phyloP scores from a whole-genome alignment of 2,113 vertebrate genomes.

The Thalassarche chlororhynchos region DNA sequence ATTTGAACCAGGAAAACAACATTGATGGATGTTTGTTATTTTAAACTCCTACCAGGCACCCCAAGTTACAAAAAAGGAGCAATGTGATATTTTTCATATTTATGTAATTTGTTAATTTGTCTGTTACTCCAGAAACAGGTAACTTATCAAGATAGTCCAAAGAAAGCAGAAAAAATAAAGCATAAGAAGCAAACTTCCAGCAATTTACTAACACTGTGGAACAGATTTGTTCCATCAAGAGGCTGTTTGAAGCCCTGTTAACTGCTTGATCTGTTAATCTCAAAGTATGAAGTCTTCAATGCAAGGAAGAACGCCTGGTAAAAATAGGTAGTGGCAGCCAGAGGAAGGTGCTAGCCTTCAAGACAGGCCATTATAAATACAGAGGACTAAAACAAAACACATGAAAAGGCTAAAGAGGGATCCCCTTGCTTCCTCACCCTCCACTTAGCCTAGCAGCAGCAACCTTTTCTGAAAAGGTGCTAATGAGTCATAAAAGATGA shows the following conservation, averaged over 20 bases:
- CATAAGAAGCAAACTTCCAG: background rate
- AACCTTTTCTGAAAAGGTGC: constrained; percentile 19
- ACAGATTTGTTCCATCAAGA: constrained; percentile 44
- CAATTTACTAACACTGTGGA: constrained; percentile 34
- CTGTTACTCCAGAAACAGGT: background rate
- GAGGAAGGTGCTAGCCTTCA: constrained; percentile 8
- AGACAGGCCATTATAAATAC: constrained; percentile 41
- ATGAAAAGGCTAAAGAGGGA: constrained; percentile 1
- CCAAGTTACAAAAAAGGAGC: background rate
- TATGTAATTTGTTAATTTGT: constrained; percentile 11
- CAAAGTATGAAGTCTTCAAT: constrained; percentile 33
- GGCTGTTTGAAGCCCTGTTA: constrained; percentile 40
- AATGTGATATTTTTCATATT: background rate
- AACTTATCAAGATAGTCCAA: constrained; percentile 7
- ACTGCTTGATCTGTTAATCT: constrained; percentile 52
- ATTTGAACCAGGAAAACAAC: background rate
- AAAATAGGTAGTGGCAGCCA: constrained; percentile 23
- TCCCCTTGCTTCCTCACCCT: background rate
- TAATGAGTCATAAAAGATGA: constrained; percentile 29
- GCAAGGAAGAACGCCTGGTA: constrained; percentile 19
- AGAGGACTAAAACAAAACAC: constrained; percentile 50
- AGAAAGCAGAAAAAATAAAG: background rate
- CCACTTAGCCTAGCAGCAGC: background rate
- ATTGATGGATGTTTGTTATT: constrained; percentile 14
- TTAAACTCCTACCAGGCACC: background rate